phyloP scores from a whole-genome alignment of 2,797 vertebrate genomes.

The Spinus olivaceus region DNA sequence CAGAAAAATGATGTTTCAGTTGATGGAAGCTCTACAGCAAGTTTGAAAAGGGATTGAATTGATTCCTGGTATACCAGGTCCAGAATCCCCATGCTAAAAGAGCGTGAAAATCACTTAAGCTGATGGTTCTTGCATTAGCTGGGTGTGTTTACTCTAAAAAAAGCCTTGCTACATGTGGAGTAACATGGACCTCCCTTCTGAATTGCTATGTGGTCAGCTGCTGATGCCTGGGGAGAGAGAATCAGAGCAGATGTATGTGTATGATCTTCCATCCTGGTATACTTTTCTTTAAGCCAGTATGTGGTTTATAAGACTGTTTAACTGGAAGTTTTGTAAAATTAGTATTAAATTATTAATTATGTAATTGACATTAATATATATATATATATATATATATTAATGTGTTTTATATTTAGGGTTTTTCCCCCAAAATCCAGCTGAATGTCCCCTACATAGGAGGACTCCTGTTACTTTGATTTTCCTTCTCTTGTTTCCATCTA shows the following conservation, averaged over 20 bases:
- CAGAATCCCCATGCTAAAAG: neutral
- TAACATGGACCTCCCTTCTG: neutral
- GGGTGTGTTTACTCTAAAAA: neutral
- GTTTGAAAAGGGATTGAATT: neutral
- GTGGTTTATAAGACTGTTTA: neutral
- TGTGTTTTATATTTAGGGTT: neutral
- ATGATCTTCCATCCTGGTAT: neutral
- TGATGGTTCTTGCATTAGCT: neutral
- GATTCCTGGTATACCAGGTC: neutral
- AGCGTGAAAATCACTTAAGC: neutral
- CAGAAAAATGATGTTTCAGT: neutral
- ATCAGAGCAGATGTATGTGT: neutral
- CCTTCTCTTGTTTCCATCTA: neutral
- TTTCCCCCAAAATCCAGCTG: neutral
- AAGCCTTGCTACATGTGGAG: neutral
- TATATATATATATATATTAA: neutral
- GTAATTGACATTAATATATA: neutral
- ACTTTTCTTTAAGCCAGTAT: neutral
- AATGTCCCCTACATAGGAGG: neutral
- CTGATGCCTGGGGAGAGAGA: neutral
- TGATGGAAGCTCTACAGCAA: neutral
- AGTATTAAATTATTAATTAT: neutral
- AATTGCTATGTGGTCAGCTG: neutral
- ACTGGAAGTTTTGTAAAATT: neutral
- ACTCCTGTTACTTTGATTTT: neutral